Percentiles rank a stretch among this genome's conserved stretches.
Conservation (phyloP, 2,797 vertebrate species). For the Pseudochirops cupreus region DNA sequence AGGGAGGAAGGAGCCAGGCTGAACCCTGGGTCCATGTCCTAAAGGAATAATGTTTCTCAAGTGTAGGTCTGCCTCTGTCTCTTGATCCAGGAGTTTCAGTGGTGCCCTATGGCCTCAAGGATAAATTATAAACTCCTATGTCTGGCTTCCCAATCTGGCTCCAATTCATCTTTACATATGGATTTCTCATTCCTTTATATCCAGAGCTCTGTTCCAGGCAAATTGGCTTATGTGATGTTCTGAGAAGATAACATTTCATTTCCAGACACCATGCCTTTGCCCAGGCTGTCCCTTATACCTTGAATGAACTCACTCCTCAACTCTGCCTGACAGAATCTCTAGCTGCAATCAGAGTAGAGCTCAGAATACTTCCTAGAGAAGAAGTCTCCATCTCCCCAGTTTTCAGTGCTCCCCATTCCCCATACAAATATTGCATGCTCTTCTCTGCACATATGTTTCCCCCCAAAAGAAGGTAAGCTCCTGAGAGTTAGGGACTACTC, state of each 20-base stretch:
- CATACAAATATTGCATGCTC: background rate
- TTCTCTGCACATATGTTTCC: background rate
- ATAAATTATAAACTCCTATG: background rate
- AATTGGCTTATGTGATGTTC: background rate
- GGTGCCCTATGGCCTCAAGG: background rate
- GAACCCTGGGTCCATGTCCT: background rate
- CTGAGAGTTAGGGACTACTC: background rate
- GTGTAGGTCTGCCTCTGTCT: background rate
- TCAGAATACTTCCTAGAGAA: background rate
- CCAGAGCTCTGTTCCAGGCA: background rate
- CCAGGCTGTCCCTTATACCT: background rate
- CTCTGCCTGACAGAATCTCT: background rate
- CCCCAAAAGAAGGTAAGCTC: background rate
- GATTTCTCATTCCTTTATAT: background rate
- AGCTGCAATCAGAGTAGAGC: background rate
- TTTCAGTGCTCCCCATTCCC: background rate
- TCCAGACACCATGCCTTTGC: background rate
- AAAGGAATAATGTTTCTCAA: background rate
- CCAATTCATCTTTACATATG: background rate
- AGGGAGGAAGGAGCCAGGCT: too few relatives aligned
- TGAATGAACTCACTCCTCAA: background rate
- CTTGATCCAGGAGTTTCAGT: background rate
- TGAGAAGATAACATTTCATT: background rate
- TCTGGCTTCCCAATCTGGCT: background rate
- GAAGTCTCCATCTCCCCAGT: background rate